Base-by-base conservation (phyloP, 2,888 invertebrate species). In the Caenorhabditis wallacei region DNA sequence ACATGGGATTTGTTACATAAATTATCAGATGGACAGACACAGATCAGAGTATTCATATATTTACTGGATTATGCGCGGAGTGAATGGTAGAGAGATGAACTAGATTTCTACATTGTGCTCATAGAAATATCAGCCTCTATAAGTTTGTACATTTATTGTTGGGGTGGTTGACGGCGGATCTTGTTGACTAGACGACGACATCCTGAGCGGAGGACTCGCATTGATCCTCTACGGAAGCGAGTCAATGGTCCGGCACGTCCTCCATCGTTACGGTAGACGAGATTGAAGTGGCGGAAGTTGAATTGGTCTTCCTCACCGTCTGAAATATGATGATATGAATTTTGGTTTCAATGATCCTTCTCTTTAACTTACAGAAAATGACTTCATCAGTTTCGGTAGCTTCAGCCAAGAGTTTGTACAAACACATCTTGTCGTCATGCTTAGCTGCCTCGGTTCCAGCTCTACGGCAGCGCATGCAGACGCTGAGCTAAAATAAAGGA, bases 231-330 rank as follows among this genome's bases (percentile, higher is more conserved):
- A 11, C 53, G 22, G 30, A 72, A 18, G 18, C 72, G 63, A 26
- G 24, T 54, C 22, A 72, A 10, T 3, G 30, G 26, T 16, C 35
- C 20, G 8, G 22, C 48, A 13, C 72, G 63, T 11, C 71, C 71
- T 13, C 71, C 71, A 13, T 71, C 71, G n/a, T 35, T 51, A 20
- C 71, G 57, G 35, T 53, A 71, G 24, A 22, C 40, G 8, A 71
- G 13, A 4, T 16, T 22, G 61, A 61, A 71, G 13, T 8, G 5
- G 13, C 63, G 53, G 30, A 54, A 11, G 20, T 63, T 16, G 54
- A 18, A 63, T 4, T 26, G 40, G 3, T 72, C 72, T 7, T 72
- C 72, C 8, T 20, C 22, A 0, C 26, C 18, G 3, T 16, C 72
- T 72, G 72, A 18, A 72, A 63, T 11, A 43, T n/a, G n/a, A n/a